Conservation (phyloP, 2,888 invertebrate species). For the Sarcophaga subvicina region DNA sequence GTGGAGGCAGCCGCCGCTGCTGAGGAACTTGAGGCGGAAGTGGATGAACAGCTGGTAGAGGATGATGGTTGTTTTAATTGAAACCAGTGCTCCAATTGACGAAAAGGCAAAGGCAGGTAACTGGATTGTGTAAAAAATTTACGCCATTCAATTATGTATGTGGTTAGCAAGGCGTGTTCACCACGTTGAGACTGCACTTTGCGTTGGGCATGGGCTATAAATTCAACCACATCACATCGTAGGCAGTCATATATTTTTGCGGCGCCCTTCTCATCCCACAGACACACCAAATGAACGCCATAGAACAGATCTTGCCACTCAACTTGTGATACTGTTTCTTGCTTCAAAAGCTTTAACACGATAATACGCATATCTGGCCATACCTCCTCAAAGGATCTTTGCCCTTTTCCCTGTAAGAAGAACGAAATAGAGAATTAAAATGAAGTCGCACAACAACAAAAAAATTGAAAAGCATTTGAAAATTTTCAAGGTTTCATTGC, state of each 20-base stretch:
- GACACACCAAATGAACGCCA: conserved; percentile 96
- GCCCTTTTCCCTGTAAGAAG: conserved; percentile 84
- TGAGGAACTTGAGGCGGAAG: conserved; percentile 71
- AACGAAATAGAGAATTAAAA: background rate
- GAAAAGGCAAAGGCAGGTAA: conserved; percentile 97
- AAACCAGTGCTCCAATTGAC: conserved; percentile 93
- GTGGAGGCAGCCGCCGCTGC: conserved; percentile 65
- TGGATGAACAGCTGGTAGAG: conserved; percentile 72
- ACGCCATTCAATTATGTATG: conserved; percentile 99
- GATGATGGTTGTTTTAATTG: conserved; percentile 84
- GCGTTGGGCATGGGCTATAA: conserved; percentile 95
- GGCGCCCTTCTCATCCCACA: conserved; percentile 98
- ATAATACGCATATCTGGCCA: conserved; percentile 98
- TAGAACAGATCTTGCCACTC: conserved; percentile 99
- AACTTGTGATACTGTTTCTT: conserved; percentile 94
- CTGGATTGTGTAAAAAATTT: conserved; percentile 99
- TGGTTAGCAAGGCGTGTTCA: conserved; percentile 96
- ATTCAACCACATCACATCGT: conserved; percentile 95
- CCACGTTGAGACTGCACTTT: conserved; percentile 95
- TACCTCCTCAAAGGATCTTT: conserved; percentile 95
- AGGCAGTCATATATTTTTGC: conserved; percentile 93
- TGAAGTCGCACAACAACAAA: background rate
- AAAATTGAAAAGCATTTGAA: conserved; percentile 7
- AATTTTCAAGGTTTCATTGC: conserved; percentile 43
- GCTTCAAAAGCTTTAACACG: conserved; percentile 93